phyloP scores from a whole-genome alignment of 2,888 invertebrate species.

The Panopea generosa region DNA sequence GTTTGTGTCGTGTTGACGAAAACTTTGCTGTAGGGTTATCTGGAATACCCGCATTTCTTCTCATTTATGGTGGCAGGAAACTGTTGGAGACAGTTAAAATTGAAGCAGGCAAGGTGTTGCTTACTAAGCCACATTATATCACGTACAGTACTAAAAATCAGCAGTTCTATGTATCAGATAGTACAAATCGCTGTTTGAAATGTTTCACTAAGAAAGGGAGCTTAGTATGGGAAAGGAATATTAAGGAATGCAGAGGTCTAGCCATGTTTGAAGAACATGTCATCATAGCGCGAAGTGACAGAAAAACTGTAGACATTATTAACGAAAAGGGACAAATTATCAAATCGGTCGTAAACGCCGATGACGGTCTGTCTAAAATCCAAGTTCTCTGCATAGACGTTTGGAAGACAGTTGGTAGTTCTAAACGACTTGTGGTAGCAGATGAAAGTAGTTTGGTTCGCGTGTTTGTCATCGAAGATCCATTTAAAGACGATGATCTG shows the following conservation, averaged over 20 bases:
- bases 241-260: conserved; percentile 33
- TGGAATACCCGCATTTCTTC: conserved; percentile 13
- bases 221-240: conserved; percentile 47
- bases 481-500: conserved; percentile 36
- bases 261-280: conserved; percentile 29
- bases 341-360: conserved; percentile 40
- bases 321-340: conserved; percentile 40
- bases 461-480: conserved; percentile 39
- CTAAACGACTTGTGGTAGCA: conserved; percentile 15
- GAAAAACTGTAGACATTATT: conserved; percentile 46
- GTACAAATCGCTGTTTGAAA: conserved; percentile 25
- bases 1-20: conserved; percentile 22
- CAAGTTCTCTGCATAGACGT: conserved; percentile 21
- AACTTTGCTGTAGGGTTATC: conserved; percentile 23
- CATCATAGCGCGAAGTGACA: conserved; percentile 35
- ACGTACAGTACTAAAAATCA: conserved; percentile 5
- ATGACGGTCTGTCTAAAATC: conserved; percentile 36
- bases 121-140: conserved; percentile 34
- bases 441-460: conserved; percentile 38
- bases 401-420: neutral
- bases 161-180: conserved; percentile 35
- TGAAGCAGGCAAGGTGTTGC: conserved; percentile 9
- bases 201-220: conserved; percentile 24
- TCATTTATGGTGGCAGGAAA: conserved; percentile 1
- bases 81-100: conserved; percentile 6